Base-by-base conservation (phyloP, 2,888 invertebrate species). In the Melinaea marsaeus region DNA sequence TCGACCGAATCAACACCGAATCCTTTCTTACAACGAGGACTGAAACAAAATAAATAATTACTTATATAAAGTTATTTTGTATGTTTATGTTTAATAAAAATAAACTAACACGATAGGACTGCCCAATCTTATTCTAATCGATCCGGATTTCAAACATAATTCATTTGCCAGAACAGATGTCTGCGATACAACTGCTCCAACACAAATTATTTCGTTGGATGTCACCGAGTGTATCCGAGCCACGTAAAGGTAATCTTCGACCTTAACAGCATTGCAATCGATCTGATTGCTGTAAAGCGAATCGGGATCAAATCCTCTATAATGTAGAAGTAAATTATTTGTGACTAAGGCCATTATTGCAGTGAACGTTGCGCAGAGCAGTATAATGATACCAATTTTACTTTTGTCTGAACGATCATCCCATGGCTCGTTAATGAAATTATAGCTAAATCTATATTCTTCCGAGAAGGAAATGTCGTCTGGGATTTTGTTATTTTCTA, bases 381-480 rank as follows among this genome's bases (percentile, higher is more conserved):
- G 72, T 56, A 76, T 62, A 47, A 84, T 66, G 13, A 88, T 82
- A 6, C 81, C 78, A 54, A 78, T 68, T 81, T 88, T 88, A 71
- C 85, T 89, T 67, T 69, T 79, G 9, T 68, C 71, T 4, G 86
- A 73, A 13, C 89, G 79, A 61, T 86, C 84, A 60, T 88, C 88
- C 89, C 89, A 90, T 11, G 89, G 88, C 22, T 62, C 78, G 62
- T 79, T 80, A 45, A 88, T 73, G 69, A 88, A 88, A 75, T 85
- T 83, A 68, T 78, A 84, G 65, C 74, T 72, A 66, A 79, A 87
- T 64, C 80, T 77, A 61, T 79, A 74, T 61, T 79, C 72, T 61
- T 80, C 76, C 4, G 64, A 64, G 32, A 76, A 72, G n/a, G 66
- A 69, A 13, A 71, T 67, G 33, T 72, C 78, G 62, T 67, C 63